Base-by-base conservation (phyloP, 2,113 vertebrate species). In the Catharus fuscescens region DNA sequence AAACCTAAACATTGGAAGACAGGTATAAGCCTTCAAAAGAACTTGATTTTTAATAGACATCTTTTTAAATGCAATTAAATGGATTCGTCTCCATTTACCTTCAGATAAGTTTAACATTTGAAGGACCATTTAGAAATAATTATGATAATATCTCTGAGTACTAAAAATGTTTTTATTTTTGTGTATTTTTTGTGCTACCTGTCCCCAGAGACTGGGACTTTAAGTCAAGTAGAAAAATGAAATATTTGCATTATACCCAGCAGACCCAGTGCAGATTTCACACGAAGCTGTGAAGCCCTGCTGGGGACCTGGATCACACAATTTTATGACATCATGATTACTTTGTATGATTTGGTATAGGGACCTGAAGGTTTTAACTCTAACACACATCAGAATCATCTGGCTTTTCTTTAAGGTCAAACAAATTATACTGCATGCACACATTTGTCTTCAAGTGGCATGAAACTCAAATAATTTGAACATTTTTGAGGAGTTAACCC, bases 291-390 rank as follows among this genome's bases (percentile, higher is more conserved):
- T 19, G 23, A 42, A 77, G 10, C 6, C 21, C 36, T 59, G 28
- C 24, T 64, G 36, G 17, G 3, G 6, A 61, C 12, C 2, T 31
- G 9, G 6, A 54, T 26, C 0, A 0, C 32, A 38, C 1, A 1
- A 50, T 50, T 86, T 65, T 29, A 53, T 36, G 13, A 16, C 7
- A 36, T 18, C 1, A 4, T 38, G 9, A 53, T 53, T 40, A 52
- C 6, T 47, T 62, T 18, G 5, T 38, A 9, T 56, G 32, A 45
- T 53, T 82, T 20, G 25, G 6, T 48, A 71, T 1, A 9, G 14
- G 6, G 1, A 54, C 34, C 36, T 50, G 42, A 0, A 82, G 45
- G 65, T 72, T 85, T 82, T 53, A 66, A 31, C 18, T 59, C 29
- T 53, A 80, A 47, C 14, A 29, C 4, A 73, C 23, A 26, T 25